phyloP scores from a whole-genome alignment of 2,888 invertebrate genomes.

The Amiota mariae region DNA sequence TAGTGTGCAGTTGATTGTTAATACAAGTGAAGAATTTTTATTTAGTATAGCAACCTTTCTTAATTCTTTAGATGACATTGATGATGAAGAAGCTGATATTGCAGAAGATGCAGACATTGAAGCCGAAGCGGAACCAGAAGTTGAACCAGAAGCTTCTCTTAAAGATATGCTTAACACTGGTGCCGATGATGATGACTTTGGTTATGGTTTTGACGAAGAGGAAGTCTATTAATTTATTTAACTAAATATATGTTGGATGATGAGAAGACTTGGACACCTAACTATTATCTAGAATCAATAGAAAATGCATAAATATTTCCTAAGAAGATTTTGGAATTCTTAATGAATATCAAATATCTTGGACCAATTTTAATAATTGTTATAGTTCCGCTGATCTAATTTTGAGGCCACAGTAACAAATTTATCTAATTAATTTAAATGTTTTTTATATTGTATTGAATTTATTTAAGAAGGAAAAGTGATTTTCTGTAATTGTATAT shows the following conservation, averaged over 20 bases:
- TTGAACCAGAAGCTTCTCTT: slow-evolving; percentile 75
- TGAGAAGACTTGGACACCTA: too few species aligned
- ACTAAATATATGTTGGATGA: neutral
- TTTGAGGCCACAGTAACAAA: too few species aligned
- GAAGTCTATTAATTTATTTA: slow-evolving; percentile 73
- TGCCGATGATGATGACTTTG: slow-evolving; percentile 79
- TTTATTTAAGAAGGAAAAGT: too few species aligned
- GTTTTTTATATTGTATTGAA: too few species aligned
- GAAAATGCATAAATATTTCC: too few species aligned
- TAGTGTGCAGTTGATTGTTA: slow-evolving; percentile 5
- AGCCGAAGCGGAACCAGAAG: slow-evolving; percentile 67
- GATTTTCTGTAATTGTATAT: too few species aligned
- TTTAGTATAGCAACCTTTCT: neutral
- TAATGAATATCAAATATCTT: too few species aligned
- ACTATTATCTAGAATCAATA: neutral
- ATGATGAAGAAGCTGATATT: slow-evolving; percentile 62
- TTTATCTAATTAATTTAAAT: too few species aligned
- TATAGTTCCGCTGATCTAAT: too few species aligned
- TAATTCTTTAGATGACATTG: slow-evolving; percentile 62
- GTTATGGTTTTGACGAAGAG: slow-evolving; percentile 82
- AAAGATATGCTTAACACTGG: slow-evolving; percentile 78
- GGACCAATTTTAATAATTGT: too few species aligned
- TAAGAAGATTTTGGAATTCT: too few species aligned
- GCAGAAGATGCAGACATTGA: slow-evolving; percentile 71
- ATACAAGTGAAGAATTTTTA: neutral